These are phyloP conservation scores for Cyclina sinensis DNA, from an alignment of 1,140 invertebrate species.

Conservation along the genomic window DNA sequence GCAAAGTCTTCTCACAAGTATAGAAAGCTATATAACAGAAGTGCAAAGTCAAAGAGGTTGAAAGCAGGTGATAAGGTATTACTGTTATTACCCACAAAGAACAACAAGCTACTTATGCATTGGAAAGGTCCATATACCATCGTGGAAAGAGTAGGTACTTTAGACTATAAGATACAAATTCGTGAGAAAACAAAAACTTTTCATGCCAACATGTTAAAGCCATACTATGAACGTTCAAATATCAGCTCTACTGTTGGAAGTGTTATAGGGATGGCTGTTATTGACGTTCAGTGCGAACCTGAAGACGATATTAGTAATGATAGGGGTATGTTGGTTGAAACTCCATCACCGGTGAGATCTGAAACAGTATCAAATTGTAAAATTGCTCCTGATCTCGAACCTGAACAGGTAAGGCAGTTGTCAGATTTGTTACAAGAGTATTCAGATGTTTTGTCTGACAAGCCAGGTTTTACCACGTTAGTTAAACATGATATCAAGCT, in stretches of 20 bases:
- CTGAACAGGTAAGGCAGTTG: not conserved
- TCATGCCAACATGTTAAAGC: slow-evolving; percentile 68
- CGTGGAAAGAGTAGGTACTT: not conserved
- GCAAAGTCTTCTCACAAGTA: not conserved
- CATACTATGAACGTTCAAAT: not conserved
- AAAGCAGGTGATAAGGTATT: slow-evolving; percentile 62
- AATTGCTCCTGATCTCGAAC: not conserved
- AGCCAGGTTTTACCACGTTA: slow-evolving; percentile 49
- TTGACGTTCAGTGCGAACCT: not conserved
- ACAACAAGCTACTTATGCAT: slow-evolving; percentile 53
- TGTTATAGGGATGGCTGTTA: not conserved
- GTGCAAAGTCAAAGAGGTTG: slow-evolving; percentile 16
- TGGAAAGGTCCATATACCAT: slow-evolving; percentile 59
- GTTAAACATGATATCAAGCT: slow-evolving; percentile 34
- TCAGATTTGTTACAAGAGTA: not conserved
- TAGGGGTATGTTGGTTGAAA: not conserved
- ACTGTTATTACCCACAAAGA: slow-evolving; percentile 55
- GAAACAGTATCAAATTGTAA: not conserved
- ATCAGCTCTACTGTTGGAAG: no score
- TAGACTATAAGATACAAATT: slow-evolving; percentile 57
- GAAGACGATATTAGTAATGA: not conserved
- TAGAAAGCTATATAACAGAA: slow-evolving; percentile 53
- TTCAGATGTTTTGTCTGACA: slow-evolving; percentile 46
- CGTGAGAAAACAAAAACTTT: slow-evolving; percentile 59
- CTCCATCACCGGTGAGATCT: not conserved